Percentiles rank a stretch among this genome's conserved stretches.
phyloP scores from a whole-genome alignment of 1,140 invertebrate genomes.

The Acromyrmex echinatior region DNA sequence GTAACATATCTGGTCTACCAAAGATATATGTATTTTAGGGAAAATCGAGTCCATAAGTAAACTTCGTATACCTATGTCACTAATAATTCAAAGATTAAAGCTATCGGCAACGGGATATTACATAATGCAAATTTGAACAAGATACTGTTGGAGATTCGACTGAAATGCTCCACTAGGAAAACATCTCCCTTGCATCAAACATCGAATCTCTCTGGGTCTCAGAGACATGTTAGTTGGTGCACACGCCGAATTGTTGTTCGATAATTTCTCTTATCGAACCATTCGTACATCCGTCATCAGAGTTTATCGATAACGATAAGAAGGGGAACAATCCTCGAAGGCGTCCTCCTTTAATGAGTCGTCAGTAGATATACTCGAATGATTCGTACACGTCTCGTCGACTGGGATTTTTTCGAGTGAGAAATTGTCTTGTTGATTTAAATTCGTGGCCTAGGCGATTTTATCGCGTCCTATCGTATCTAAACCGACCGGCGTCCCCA shows the following conservation, averaged over 20 bases:
- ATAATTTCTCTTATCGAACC: slow-evolving; percentile 68
- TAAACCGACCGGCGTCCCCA: slow-evolving; percentile 18
- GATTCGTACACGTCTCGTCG: slow-evolving; percentile 58
- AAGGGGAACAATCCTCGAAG: slow-evolving; percentile 15
- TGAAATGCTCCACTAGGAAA: slow-evolving; percentile 33
- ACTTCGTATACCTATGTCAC: neutral
- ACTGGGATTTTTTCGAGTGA: slow-evolving; percentile 48
- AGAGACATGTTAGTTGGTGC: neutral
- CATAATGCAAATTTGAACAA: slow-evolving; percentile 61
- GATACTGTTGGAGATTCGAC: slow-evolving; percentile 30
- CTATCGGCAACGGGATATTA: slow-evolving; percentile 1
- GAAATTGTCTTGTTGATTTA: slow-evolving; percentile 69
- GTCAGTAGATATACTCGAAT: slow-evolving; percentile 37
- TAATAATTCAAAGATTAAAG: slow-evolving; percentile 58
- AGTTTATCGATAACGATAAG: slow-evolving; percentile 67
- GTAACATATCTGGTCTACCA: neutral
- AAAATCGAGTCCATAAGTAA: neutral
- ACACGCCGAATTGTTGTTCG: slow-evolving; percentile 45
- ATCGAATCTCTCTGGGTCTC: neutral
- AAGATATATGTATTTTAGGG: slow-evolving; percentile 17
- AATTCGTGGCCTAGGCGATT: slow-evolving; percentile 24
- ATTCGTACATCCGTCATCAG: slow-evolving; percentile 39
- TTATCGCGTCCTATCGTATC: slow-evolving; percentile 63
- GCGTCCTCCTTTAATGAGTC: slow-evolving; percentile 40
- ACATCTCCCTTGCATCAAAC: slow-evolving; percentile 45